phyloP scores from a whole-genome alignment of 2,113 vertebrate species.

The Pyrgilauda ruficollis region DNA sequence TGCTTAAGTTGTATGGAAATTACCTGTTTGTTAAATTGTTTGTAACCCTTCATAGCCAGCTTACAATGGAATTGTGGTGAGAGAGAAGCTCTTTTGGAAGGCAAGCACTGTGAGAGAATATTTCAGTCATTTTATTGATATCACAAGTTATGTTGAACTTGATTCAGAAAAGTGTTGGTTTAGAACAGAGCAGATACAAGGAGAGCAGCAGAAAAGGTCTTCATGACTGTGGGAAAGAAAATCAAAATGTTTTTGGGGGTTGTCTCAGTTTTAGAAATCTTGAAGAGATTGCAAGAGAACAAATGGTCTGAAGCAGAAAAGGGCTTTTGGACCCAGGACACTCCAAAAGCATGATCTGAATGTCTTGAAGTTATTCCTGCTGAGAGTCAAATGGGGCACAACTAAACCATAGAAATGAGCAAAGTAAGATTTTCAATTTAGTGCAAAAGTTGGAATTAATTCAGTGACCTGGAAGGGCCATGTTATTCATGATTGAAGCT shows the following conservation, averaged over 20 bases:
- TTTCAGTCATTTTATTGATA: background rate
- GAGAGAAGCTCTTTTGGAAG: background rate
- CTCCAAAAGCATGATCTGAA: background rate
- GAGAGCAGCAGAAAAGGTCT: background rate
- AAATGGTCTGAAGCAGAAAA: background rate
- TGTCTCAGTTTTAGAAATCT: background rate
- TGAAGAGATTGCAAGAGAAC: background rate
- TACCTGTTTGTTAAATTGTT: background rate
- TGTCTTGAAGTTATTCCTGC: background rate
- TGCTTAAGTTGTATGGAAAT: background rate
- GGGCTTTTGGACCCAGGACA: background rate
- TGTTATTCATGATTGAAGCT: background rate
- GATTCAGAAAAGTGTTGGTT: background rate
- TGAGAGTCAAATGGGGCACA: background rate
- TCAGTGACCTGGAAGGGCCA: background rate
- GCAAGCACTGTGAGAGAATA: background rate
- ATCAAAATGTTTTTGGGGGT: background rate
- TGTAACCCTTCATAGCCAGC: background rate
- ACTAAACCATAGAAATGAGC: background rate
- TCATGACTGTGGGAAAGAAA: background rate
- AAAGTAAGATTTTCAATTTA: background rate
- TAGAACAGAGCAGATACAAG: background rate
- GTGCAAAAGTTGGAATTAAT: background rate
- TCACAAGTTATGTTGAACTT: background rate
- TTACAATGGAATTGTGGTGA: background rate